Evolutionary conservation across 2,113 vertebrate genomes (phyloP), one percentile per base, ranked within the genome.

Genomic region (Bolborhynchus lineola): DNA sequence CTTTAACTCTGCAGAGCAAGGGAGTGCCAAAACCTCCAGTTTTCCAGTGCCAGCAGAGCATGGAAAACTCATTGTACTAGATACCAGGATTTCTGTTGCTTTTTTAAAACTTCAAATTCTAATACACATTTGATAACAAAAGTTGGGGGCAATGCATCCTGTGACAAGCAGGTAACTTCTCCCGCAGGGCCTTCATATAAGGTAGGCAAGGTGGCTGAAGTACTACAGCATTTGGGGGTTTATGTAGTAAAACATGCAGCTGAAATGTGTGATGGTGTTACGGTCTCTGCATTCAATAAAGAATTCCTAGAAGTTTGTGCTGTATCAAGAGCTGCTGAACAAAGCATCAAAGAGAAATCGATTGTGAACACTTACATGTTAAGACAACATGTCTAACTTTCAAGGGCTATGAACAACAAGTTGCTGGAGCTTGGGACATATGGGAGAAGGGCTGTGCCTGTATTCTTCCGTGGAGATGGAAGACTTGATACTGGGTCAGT

Each of bases 331-430:
- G 60, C 72, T 83, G 7, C 53, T 28, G 19, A 26, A 19, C 42
- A 86, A 90, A 42, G 5, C 59, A 62, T 47, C 12, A 25, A 29
- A 72, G 35, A 65, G 7, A 62, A 95, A 44, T 60, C 29, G 41
- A 0, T 33, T 57, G 16, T 12, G 24, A 88, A 17, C 28, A 29
- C 39, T 67, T 44, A 49, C 49, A 29, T 0, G 0, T 78, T 65
- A 74, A 81, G 70, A 64, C 62, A 63, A 35, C 5, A 1, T 9
- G 8, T 77, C 52, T 89, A 35, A 31, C 20, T 70, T 72, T 2
- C 60, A 83, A 87, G 65, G 26, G 3, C 82, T 2, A 16, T 16
- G 37, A 69, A 13, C 15, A 92, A 11, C 2, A 20, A 72, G 29
- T 57, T 65, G 23, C 55, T 81, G 81, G 59, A 62, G 72, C 37